Percentiles rank a stretch among this genome's conserved stretches.
Conservation (phyloP, 2,888 invertebrate species). For the Notocelia uddmanniana region DNA sequence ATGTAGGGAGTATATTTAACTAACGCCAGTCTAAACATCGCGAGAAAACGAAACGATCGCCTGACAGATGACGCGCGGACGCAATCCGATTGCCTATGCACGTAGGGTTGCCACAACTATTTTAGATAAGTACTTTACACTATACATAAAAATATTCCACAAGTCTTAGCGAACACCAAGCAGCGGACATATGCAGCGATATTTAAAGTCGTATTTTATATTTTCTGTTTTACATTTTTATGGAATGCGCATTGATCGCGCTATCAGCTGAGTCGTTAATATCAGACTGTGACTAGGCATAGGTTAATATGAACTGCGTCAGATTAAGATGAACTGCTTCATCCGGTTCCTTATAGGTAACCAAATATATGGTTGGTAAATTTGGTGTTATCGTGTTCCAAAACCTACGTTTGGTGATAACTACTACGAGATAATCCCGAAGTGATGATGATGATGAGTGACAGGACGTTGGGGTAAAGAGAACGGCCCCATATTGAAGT, state of each 20-base stretch:
- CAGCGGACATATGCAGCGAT: too few relatives aligned
- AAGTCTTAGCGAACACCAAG: too few relatives aligned
- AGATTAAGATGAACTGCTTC: neutral
- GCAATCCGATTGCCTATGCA: slow-evolving; percentile 27
- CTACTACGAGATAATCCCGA: neutral
- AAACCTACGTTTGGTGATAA: neutral
- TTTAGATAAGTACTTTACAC: too few relatives aligned
- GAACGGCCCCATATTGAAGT: neutral
- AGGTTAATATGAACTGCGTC: neutral
- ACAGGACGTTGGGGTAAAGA: too few relatives aligned
- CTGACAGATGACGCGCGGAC: slow-evolving; percentile 51
- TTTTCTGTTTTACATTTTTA: too few relatives aligned
- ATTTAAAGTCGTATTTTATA: too few relatives aligned
- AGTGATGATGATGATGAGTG: neutral
- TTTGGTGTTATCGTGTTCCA: neutral
- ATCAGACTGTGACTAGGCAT: too few relatives aligned
- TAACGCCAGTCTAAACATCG: slow-evolving; percentile 63
- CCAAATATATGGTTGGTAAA: too few relatives aligned
- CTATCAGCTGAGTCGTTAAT: too few relatives aligned
- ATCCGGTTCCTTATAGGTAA: neutral
- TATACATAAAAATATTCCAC: too few relatives aligned
- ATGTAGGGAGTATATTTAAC: slow-evolving; percentile 26
- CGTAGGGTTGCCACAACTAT: slow-evolving; percentile 48
- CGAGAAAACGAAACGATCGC: slow-evolving; percentile 62
- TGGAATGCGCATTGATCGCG: too few relatives aligned